Conservation (phyloP, 2,113 vertebrate species). For the Pedionomus torquatus region DNA sequence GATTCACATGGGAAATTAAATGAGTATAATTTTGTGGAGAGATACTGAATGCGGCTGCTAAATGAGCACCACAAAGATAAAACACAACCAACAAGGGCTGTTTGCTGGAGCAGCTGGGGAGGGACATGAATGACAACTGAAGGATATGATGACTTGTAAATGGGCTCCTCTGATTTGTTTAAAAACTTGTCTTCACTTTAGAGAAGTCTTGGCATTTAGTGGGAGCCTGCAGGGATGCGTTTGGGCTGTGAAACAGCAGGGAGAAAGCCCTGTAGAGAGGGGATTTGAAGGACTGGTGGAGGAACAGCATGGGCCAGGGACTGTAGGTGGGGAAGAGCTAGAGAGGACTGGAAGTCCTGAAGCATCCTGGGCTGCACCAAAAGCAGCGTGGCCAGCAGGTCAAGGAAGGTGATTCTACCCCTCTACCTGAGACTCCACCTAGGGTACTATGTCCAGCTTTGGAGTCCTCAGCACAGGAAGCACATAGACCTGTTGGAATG, state of each 20-base stretch:
- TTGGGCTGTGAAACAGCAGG: neutral
- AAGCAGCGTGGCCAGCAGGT: no score
- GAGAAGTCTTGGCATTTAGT: neutral
- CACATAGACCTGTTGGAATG: no score
- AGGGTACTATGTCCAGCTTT: no score
- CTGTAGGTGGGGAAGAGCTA: neutral
- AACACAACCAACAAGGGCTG: slow-evolving; percentile 3
- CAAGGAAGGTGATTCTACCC: no score
- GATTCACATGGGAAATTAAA: slow-evolving; percentile 57
- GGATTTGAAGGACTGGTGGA: neutral
- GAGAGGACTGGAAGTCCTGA: neutral
- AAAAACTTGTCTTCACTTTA: neutral
- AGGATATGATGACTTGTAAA: neutral
- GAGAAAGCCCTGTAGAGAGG: neutral
- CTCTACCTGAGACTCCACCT: no score
- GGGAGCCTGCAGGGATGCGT: neutral
- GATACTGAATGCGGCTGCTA: slow-evolving; percentile 6
- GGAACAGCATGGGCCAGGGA: neutral
- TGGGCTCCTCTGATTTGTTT: neutral
- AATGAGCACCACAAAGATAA: slow-evolving; percentile 31
- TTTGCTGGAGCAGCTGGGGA: neutral
- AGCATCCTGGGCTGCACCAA: neutral
- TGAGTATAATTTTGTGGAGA: slow-evolving; percentile 25
- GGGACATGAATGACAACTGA: neutral
- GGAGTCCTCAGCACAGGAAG: no score